These are phyloP conservation scores for Fopius arisanus DNA, from an alignment of 1,140 invertebrate genomes.

Conservation along the genomic window DNA sequence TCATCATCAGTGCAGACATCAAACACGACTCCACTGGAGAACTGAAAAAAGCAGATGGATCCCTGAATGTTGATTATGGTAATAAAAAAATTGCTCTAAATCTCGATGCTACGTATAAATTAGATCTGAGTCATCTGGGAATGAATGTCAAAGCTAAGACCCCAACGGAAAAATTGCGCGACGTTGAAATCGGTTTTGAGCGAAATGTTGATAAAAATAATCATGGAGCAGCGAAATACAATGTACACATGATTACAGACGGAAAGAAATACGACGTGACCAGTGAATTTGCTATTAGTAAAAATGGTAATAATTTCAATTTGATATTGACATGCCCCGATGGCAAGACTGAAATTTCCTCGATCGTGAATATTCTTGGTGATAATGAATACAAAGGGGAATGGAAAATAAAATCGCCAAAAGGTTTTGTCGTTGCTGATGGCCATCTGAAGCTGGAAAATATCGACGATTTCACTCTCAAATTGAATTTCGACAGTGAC, in stretches of 20 bases:
- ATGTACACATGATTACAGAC: constrained; percentile 60
- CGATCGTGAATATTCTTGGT: constrained; percentile 66
- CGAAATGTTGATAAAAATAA: constrained; percentile 61
- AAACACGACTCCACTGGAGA: constrained; percentile 59
- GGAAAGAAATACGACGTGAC: constrained; percentile 64
- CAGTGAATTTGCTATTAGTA: constrained; percentile 53
- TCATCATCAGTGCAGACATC: constrained; percentile 51
- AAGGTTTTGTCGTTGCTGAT: constrained; percentile 56
- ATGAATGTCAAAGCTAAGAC: constrained; percentile 42
- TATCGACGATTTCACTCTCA: constrained; percentile 73
- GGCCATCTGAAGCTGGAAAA: constrained; percentile 67
- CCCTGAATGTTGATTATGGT: constrained; percentile 41
- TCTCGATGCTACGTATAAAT: constrained; percentile 35
- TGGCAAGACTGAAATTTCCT: constrained; percentile 63
- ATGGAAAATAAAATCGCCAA: constrained; percentile 50
- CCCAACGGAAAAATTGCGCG: constrained; percentile 66
- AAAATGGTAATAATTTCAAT: constrained; percentile 45
- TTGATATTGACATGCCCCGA: constrained; percentile 61
- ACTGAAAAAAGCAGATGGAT: constrained; percentile 42
- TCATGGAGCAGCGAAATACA: constrained; percentile 58
- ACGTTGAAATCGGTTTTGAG: constrained; percentile 65
- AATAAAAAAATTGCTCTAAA: constrained; percentile 40
- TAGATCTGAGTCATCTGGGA: constrained; percentile 35
- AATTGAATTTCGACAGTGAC: constrained; percentile 71
- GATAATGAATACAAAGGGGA: constrained; percentile 68